Percentiles rank a stretch among this genome's conserved stretches.
Evolutionary conservation across 2,797 vertebrate species (phyloP).

Genomic region (Coranthus polyacanthus): DNA sequence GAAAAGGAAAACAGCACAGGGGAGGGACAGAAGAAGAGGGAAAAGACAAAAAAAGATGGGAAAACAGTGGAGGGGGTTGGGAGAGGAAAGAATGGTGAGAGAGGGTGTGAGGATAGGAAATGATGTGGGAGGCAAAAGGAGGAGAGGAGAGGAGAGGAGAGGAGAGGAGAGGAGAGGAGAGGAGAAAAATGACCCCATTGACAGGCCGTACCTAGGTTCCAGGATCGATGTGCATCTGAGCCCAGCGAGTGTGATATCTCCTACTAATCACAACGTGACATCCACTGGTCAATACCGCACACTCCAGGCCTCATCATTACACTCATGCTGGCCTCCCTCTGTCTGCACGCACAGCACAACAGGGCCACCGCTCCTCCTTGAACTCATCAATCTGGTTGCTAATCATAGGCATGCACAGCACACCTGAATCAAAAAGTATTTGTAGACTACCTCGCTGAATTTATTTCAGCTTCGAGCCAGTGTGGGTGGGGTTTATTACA

Average conservation of each 20-base stretch:
- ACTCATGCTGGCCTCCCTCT: conserved; percentile 45
- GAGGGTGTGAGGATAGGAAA: conserved; percentile 32
- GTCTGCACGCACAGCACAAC: conserved; percentile 57
- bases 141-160: conserved; percentile 37
- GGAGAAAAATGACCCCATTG: conserved; percentile 77
- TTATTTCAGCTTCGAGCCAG: conserved; percentile 24
- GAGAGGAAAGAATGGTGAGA: conserved; percentile 37
- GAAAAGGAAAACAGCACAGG: conserved; percentile 57
- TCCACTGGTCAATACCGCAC: conserved; percentile 78
- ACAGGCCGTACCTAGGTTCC: conserved; percentile 68
- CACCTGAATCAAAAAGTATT: conserved; percentile 55
- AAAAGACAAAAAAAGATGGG: conserved; percentile 8
- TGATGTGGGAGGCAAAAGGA: conserved; percentile 37
- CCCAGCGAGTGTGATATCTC: conserved; percentile 78
- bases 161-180: conserved; percentile 22
- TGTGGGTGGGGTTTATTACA: conserved; percentile 18
- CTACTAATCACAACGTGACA: conserved; percentile 83
- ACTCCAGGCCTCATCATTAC: conserved; percentile 72
- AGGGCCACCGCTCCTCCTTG: conserved; percentile 47
- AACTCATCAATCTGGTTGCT: conserved; percentile 66
- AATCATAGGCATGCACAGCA: conserved; percentile 50
- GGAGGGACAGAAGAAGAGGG: conserved; percentile 5
- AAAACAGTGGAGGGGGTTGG: conserved; percentile 13
- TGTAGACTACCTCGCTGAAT: conserved; percentile 31
- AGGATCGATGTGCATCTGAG: conserved; percentile 80